phyloP scores from a whole-genome alignment of 2,888 invertebrate species.

The Clanis bilineata region DNA sequence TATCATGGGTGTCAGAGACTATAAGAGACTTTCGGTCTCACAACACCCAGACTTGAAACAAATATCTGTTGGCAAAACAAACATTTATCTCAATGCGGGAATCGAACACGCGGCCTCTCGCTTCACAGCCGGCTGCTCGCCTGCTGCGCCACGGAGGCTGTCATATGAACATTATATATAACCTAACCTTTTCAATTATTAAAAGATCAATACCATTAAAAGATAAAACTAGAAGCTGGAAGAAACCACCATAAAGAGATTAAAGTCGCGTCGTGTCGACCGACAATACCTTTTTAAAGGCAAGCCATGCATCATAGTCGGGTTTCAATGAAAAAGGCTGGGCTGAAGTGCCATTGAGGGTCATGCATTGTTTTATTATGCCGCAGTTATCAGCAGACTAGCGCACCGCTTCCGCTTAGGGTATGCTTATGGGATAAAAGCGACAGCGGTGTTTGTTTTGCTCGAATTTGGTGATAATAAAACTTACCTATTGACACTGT shows the following conservation, averaged over 20 bases:
- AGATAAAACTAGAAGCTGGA: background rate
- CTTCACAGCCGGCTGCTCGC: too few relatives aligned
- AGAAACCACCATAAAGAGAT: background rate
- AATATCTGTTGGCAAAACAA: too few relatives aligned
- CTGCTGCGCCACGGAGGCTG: too few relatives aligned
- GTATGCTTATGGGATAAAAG: background rate
- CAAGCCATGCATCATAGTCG: background rate
- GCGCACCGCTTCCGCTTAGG: slow-evolving; percentile 47
- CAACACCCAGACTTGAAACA: too few relatives aligned
- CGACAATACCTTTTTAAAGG: background rate
- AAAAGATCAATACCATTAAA: too few relatives aligned
- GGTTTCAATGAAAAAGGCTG: slow-evolving; percentile 23
- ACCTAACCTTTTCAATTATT: too few relatives aligned
- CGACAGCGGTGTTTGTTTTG: slow-evolving; percentile 27
- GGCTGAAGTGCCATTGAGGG: slow-evolving; percentile 27
- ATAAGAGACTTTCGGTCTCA: too few relatives aligned
- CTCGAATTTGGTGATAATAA: background rate
- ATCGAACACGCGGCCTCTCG: too few relatives aligned
- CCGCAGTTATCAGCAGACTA: slow-evolving; percentile 43
- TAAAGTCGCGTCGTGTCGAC: background rate
- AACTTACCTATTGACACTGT: background rate
- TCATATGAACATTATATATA: too few relatives aligned
- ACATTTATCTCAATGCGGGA: too few relatives aligned
- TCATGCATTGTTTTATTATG: slow-evolving; percentile 55
- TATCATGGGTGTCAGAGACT: too few relatives aligned